phyloP scores from a whole-genome alignment of 1,140 invertebrate species.

The Maniola jurtina region DNA sequence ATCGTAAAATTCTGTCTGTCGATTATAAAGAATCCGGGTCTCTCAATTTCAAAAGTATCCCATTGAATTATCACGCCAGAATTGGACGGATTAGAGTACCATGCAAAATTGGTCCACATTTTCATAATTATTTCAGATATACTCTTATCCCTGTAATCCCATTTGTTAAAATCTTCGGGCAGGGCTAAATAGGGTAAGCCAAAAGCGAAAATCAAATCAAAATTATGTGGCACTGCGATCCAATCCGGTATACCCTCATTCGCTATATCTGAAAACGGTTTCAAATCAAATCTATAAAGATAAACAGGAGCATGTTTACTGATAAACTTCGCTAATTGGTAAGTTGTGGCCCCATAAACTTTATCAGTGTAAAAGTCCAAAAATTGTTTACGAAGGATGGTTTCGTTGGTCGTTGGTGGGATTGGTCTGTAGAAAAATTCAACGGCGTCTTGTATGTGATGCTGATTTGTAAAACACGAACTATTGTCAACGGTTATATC shows the following conservation, averaged over 20 bases:
- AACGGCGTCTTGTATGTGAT: conserved; percentile 85
- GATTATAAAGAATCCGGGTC: conserved; percentile 84
- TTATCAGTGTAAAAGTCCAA: conserved; percentile 86
- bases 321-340: conserved; percentile 82
- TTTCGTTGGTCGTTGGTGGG: conserved; percentile 80
- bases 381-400: conserved; percentile 80
- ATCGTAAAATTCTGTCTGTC: conserved; percentile 86
- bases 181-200: conserved; percentile 85
- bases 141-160: conserved; percentile 87
- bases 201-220: conserved; percentile 88
- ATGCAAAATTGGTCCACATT: conserved; percentile 87
- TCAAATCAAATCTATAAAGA: conserved; percentile 87
- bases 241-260: conserved; percentile 84
- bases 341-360: conserved; percentile 84
- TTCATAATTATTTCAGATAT: conserved; percentile 87
- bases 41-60: conserved; percentile 82
- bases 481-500: conserved; percentile 82
- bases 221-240: conserved; percentile 88
- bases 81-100: conserved; percentile 84
- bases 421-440: conserved; percentile 86
- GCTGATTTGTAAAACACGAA: conserved; percentile 83
- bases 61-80: conserved; percentile 84
- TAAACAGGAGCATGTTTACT: conserved; percentile 81
- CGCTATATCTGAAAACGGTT: conserved; percentile 82
- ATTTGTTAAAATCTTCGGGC: conserved; percentile 78